Base-by-base conservation (phyloP, 2,888 invertebrate species). In the Lepetodrilus schrolli region DNA sequence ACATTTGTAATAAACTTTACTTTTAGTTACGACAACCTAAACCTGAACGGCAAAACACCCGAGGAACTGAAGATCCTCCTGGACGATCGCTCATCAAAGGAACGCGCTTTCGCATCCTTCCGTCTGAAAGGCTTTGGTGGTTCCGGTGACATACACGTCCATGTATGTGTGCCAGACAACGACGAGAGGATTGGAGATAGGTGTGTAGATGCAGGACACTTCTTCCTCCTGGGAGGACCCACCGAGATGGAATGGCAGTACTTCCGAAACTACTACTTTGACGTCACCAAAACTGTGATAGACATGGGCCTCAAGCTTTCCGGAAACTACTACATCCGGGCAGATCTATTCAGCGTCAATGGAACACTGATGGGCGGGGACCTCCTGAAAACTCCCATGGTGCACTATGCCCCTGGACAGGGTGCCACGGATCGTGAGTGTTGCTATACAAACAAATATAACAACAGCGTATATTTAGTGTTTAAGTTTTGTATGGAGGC, bases 201-300 rank as follows among this genome's bases (percentile, higher is more conserved):
- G 47, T 80, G 80, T 43, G 74, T 74, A 37, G 49, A 66, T n/a
- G 78, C 80, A 2, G 80, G 80, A 7, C 73, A 76, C 36, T 75
- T 80, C 73, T 80, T 80, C 66, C 51, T 78, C 58, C 73, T 80
- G 38, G 80, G 80, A 2, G 80, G 80, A 2, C 70, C 75, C 37
- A 73, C 66, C n/a, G 80, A 80, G 47, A 78, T 78, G 78, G 71
- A 73, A 0, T 80, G 80, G 80, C 50, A 30, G 34, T 73, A 38
- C 48, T 36, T 23, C 37, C 17, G 37, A 23, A 65, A 77, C 20
- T 80, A 77, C 75, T 66, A 58, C 69, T 76, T 72, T 48, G 80
- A 80, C 48, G 70, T 80, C 69, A 80, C 75, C 17, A 66, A 78
- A 38, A 70, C 75, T 23, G 75, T 78, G 8, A 13, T 47, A 5